These are phyloP conservation scores for Tineola bisselliella DNA, from an alignment of 2,888 invertebrate species.

Conservation along the genomic window DNA sequence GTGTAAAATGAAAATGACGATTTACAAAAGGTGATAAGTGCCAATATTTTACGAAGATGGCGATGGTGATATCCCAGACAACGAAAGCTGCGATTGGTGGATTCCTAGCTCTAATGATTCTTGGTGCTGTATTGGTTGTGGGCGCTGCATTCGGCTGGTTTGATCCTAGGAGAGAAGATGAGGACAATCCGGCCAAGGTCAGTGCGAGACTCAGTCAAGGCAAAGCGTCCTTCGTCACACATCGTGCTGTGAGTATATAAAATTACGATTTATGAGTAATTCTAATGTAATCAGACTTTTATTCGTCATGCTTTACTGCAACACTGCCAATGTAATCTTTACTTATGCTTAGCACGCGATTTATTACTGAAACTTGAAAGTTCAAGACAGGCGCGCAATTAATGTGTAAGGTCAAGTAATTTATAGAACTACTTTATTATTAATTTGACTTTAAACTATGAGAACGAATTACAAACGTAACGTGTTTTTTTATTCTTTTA, in stretches of 20 bases:
- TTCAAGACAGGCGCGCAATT: background rate
- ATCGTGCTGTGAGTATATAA: slow-evolving; percentile 51
- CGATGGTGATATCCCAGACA: slow-evolving; percentile 62
- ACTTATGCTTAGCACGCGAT: slow-evolving; percentile 1
- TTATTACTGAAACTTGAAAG: background rate
- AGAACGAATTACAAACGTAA: no score
- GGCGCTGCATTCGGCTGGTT: slow-evolving; percentile 61
- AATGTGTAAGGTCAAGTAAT: background rate
- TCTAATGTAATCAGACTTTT: background rate
- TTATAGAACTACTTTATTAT: background rate
- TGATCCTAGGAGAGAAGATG: slow-evolving; percentile 53
- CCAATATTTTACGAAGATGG: slow-evolving; percentile 37
- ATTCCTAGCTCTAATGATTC: slow-evolving; percentile 53
- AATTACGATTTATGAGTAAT: background rate
- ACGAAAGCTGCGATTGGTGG: slow-evolving; percentile 60
- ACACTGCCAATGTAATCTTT: background rate
- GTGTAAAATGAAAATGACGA: slow-evolving; percentile 23
- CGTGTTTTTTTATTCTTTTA: no score
- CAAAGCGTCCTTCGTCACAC: slow-evolving; percentile 55
- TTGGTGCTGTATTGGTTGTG: slow-evolving; percentile 55
- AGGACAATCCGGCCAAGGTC: slow-evolving; percentile 55
- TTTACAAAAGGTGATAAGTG: slow-evolving; percentile 42
- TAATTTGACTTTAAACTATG: no score
- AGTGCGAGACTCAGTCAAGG: slow-evolving; percentile 53
- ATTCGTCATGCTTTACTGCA: slow-evolving; percentile 1